Base-by-base conservation (phyloP, 2,797 vertebrate genomes). In the Lophotriccus pileatus region DNA sequence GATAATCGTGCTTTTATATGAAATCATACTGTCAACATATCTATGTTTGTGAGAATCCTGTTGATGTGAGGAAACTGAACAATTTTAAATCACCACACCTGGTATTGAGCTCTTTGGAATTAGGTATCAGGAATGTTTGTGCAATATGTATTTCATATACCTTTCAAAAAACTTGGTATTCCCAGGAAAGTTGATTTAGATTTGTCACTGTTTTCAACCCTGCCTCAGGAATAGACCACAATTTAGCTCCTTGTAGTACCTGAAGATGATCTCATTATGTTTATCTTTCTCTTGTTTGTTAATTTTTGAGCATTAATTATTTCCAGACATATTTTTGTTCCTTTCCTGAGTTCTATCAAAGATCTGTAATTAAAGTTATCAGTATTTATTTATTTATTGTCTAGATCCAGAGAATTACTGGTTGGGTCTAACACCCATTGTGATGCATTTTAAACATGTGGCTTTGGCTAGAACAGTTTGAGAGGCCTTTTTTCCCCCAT, bases 21-120 rank as follows among this genome's bases (percentile, higher is more conserved):
- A 80, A 95, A 80, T 77, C 86, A 74, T 67, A 43, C 67, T 70
- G 41, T 60, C 86, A 83, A 64, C 56, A 43, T 80, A 46, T 49
- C 66, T 69, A 11, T 44, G 49, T 89, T 94, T 86, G 50, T 78
- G 70, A 87, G 79, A 91, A 59, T 94, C 87, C 75, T 78, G 55
- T 79, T 88, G 82, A 52, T 0, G 0, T 2, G 0, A 49, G 20
- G 52, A 74, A 94, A 56, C 30, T 11, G 22, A 68, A 50, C 0
- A 0, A 11, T 70, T 88, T 87, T 64, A 64, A 82, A 74, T 79
- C 56, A 68, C 52, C 44, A 12, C 59, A 86, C 73, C 76, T 89
- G 66, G 21, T 69, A 75, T 0, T 24, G 50, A 72, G 25, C 9
- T 73, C 69, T 84, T 87, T 66, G 50, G 32, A 96, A 92, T 66